Evolutionary conservation across 2,113 vertebrate species (phyloP).

Genomic region (Neogale vison): DNA sequence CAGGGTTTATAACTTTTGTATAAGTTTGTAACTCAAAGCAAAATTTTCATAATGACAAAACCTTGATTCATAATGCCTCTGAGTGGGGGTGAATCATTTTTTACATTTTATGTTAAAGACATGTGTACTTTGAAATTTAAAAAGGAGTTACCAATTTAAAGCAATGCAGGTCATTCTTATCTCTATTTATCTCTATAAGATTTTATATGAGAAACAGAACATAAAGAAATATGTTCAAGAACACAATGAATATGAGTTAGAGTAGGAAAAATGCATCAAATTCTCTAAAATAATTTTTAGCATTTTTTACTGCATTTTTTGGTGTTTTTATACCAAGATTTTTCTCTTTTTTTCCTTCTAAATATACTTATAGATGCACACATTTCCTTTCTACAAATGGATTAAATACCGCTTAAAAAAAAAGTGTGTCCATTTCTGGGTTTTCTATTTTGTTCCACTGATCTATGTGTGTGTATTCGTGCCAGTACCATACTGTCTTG

Average conservation of each 20-base stretch:
- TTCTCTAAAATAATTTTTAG: neutral
- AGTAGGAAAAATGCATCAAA: neutral
- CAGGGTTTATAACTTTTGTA: neutral
- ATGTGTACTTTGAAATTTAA: neutral
- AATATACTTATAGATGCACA: neutral
- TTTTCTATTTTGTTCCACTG: neutral
- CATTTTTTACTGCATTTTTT: neutral
- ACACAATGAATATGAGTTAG: neutral
- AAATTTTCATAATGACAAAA: constrained; percentile 7
- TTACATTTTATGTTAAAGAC: neutral
- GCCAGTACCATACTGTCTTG: neutral
- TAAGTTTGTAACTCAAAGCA: neutral
- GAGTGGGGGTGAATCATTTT: neutral
- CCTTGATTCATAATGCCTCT: neutral
- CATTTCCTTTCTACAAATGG: neutral
- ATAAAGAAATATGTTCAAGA: neutral
- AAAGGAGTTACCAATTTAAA: neutral
- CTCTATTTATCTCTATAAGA: neutral
- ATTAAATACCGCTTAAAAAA: neutral
- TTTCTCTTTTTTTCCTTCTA: neutral
- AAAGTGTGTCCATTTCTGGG: neutral
- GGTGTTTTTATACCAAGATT: neutral
- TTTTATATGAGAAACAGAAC: neutral
- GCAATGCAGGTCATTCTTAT: neutral
- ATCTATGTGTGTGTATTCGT: neutral